These are phyloP conservation scores for Macrosiphum euphorbiae DNA, from an alignment of 2,888 invertebrate genomes.

Conservation along the genomic window DNA sequence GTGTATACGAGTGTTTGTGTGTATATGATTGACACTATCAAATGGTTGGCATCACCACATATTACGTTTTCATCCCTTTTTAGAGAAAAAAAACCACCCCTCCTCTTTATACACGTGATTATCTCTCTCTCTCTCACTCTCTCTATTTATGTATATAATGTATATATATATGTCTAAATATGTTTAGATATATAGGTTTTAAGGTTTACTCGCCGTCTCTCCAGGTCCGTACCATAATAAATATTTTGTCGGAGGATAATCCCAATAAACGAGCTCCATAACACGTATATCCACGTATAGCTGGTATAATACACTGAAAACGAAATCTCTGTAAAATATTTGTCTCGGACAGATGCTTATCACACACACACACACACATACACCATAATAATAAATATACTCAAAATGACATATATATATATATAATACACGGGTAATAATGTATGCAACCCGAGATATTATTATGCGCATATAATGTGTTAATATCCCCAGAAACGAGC, in stretches of 20 bases:
- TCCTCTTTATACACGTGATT: not conserved
- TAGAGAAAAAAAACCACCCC: conserved; percentile 4
- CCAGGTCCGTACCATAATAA: not conserved
- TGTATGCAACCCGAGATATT: not conserved
- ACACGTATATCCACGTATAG: not conserved
- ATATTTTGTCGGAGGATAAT: not conserved
- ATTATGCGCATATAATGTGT: conserved; percentile 24
- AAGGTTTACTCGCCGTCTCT: not conserved
- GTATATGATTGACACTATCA: conserved; percentile 56
- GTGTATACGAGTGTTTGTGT: not conserved
- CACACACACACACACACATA: conserved; percentile 4
- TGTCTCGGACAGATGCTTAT: conserved; percentile 49
- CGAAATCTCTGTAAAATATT: conserved; percentile 45
- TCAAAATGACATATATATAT: not conserved
- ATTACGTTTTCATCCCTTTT: conserved; percentile 37
- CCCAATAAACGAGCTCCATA: conserved; percentile 20
- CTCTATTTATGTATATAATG: not conserved
- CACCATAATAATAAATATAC: not conserved
- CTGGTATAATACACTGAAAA: not conserved
- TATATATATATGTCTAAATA: not conserved
- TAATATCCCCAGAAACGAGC: conserved; percentile 20
- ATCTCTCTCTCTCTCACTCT: too few relatives aligned
- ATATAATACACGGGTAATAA: not conserved
- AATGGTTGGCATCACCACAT: conserved; percentile 49
- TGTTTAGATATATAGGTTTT: not conserved